These are phyloP conservation scores for Amblyteles armatorius DNA, from an alignment of 2,888 invertebrate species.

Conservation along the genomic window DNA sequence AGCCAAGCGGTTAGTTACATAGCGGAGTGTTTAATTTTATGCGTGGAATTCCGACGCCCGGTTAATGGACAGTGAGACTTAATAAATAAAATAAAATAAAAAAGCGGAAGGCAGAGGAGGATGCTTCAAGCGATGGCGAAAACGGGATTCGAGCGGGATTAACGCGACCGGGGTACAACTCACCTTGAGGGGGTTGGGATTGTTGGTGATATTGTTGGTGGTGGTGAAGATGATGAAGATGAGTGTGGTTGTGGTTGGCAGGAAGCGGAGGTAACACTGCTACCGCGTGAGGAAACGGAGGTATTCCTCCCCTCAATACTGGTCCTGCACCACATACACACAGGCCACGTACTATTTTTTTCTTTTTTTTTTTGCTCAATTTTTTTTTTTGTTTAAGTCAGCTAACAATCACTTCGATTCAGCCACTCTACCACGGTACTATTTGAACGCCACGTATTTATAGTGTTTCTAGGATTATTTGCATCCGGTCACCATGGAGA, in stretches of 20 bases:
- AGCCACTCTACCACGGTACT: conserved; percentile 14
- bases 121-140: conserved; percentile 51
- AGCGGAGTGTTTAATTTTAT: conserved; percentile 24
- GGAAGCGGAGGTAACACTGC: conserved; percentile 87
- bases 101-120: conserved; percentile 1
- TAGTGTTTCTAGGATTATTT: conserved; percentile 6
- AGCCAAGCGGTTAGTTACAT: conserved; percentile 57
- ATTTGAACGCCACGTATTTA: background rate
- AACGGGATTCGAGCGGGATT: conserved; percentile 39
- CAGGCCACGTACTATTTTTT: conserved; percentile 76
- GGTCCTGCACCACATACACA: conserved; percentile 82
- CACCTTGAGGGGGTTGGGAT: conserved; percentile 83
- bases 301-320: conserved; percentile 81
- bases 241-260: conserved; percentile 82
- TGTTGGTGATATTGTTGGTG: conserved; percentile 76
- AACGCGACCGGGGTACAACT: conserved; percentile 68
- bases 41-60: conserved; percentile 16
- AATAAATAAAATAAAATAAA: conserved; percentile 20
- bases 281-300: conserved; percentile 87
- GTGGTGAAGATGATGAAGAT: conserved; percentile 77
- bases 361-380: conserved; percentile 41
- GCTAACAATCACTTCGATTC: background rate
- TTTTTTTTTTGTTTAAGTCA: conserved; percentile 1
- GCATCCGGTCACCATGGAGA: conserved; percentile 68
- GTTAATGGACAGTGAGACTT: conserved; percentile 21